phyloP scores from a whole-genome alignment of 2,113 vertebrate genomes.

The Hemibagrus wyckioides region DNA sequence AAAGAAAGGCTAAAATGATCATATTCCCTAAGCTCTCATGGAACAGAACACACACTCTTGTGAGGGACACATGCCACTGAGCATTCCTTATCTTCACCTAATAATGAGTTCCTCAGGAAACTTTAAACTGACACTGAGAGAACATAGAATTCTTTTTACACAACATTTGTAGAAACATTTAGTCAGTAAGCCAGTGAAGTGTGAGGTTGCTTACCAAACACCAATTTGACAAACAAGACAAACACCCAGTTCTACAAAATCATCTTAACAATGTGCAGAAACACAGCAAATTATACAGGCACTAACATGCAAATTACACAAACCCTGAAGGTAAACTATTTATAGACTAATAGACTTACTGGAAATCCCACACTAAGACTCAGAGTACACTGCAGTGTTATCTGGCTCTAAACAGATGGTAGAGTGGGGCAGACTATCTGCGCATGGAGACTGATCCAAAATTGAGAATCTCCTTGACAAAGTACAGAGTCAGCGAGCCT shows the following conservation, averaged over 20 bases:
- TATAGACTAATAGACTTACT: too few species aligned
- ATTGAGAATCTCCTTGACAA: not conserved
- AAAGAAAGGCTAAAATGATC: not conserved
- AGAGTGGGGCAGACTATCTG: not conserved
- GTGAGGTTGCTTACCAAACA: not conserved
- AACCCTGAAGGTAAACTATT: not conserved
- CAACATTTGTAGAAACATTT: not conserved
- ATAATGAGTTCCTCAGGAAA: not conserved
- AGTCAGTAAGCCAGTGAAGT: not conserved
- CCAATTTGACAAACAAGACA: not conserved
- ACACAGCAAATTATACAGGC: not conserved
- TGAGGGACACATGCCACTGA: too few species aligned
- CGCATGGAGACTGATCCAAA: not conserved
- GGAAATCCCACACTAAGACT: not conserved
- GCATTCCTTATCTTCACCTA: not conserved
- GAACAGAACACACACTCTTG: not conserved
- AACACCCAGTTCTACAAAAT: not conserved
- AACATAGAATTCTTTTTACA: not conserved
- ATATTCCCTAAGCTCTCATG: not conserved
- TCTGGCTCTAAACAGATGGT: not conserved
- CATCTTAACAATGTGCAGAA: not conserved
- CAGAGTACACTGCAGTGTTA: not conserved
- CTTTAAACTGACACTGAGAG: not conserved
- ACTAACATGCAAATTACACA: not conserved
- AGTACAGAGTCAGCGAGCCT: not conserved